phyloP scores from a whole-genome alignment of 2,797 vertebrate species.

The Botia kubotai region DNA sequence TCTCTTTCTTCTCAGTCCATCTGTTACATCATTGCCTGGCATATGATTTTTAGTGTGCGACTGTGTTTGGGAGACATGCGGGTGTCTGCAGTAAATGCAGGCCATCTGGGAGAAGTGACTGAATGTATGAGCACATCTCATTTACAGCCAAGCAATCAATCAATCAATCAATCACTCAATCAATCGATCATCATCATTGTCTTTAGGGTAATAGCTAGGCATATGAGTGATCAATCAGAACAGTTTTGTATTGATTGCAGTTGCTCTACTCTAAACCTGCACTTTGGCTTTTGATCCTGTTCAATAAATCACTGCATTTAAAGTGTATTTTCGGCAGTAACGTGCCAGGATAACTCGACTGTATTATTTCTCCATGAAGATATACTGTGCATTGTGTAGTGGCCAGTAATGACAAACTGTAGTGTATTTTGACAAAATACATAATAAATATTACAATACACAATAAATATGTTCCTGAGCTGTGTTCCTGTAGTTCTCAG shows the following conservation, averaged over 20 bases:
- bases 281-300: not conserved
- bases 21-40: not conserved
- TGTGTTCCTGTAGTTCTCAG: too few relatives aligned
- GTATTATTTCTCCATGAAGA: not conserved
- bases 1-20: not conserved
- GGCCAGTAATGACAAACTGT: not conserved
- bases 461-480: not conserved
- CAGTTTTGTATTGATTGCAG: not conserved
- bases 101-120: slow-evolving; percentile 7
- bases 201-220: not conserved
- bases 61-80: not conserved
- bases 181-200: not conserved
- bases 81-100: not conserved
- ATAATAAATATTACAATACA: not conserved
- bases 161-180: not conserved
- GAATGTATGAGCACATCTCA: not conserved
- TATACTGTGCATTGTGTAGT: not conserved
- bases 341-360: not conserved
- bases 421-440: not conserved
- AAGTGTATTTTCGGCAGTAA: not conserved
- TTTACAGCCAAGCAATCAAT: slow-evolving; percentile 1
- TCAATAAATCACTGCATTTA: not conserved
- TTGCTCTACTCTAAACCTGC: not conserved
- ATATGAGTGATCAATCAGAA: not conserved
- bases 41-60: not conserved